These are phyloP conservation scores for Zoroaster sp. DNA, from an alignment of 53 echinoderm and acorn worm species.

Conservation along the genomic window DNA sequence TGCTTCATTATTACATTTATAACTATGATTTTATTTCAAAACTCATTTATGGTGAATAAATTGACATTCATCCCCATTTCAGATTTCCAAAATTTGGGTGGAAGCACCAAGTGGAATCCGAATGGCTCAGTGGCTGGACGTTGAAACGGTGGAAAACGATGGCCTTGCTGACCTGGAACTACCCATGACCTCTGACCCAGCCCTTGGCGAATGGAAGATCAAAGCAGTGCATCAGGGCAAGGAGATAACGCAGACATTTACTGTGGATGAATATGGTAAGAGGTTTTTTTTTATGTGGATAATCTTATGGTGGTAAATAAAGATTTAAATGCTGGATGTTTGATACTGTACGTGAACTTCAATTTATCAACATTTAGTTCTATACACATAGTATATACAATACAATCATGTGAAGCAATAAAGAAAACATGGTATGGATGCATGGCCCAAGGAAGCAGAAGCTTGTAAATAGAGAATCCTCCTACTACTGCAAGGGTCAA, in stretches of 20 bases:
- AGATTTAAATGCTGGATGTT: neutral
- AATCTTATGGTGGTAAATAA: too few relatives aligned
- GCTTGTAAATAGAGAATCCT: too few relatives aligned
- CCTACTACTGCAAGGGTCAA: too few relatives aligned
- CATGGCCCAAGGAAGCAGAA: too few relatives aligned
- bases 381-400: too few relatives aligned
- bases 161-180: constrained; percentile 70
- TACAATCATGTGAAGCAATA: too few relatives aligned
- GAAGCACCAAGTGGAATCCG: constrained; percentile 70
- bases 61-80: neutral
- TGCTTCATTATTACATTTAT: too few relatives aligned
- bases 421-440: too few relatives aligned
- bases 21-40: too few relatives aligned
- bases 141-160: constrained; percentile 32
- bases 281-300: neutral
- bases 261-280: constrained; percentile 94
- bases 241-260: constrained; percentile 61
- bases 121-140: constrained; percentile 75
- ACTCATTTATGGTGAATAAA: too few relatives aligned
- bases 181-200: constrained; percentile 74
- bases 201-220: constrained; percentile 74
- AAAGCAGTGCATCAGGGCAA: constrained; percentile 44
- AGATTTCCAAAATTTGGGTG: constrained; percentile 72
- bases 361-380: too few relatives aligned
- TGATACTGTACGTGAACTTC: neutral